phyloP scores from a whole-genome alignment of 2,113 vertebrate species.

The Lophotis ruficrista region DNA sequence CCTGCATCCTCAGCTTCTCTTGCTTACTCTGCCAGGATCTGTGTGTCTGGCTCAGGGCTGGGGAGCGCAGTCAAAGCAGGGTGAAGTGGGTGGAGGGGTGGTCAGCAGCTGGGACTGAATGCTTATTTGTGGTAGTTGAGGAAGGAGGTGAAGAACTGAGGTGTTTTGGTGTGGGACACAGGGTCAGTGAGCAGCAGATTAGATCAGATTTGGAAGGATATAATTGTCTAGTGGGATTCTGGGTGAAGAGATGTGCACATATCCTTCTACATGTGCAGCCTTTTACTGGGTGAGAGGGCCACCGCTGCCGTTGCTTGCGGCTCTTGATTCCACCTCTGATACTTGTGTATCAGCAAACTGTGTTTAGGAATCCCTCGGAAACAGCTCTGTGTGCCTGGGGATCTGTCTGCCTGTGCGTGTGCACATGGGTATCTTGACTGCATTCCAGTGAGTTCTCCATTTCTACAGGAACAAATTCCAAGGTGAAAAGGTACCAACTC shows the following conservation, averaged over 20 bases:
- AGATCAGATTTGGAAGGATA: not conserved
- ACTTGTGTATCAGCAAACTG: not conserved
- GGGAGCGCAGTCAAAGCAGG: not conserved
- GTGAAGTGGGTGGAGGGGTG: not conserved
- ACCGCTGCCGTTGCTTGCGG: not conserved
- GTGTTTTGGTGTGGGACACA: fast-evolving
- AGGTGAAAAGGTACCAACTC: constrained; percentile 89
- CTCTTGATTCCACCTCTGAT: not conserved
- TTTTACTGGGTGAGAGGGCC: not conserved
- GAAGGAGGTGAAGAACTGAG: not conserved
- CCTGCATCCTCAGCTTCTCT: not conserved
- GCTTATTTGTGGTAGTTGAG: not conserved
- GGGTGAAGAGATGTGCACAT: not conserved
- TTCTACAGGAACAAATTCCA: constrained; percentile 81
- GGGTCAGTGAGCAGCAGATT: not conserved
- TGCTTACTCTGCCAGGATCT: not conserved
- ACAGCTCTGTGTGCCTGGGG: not conserved
- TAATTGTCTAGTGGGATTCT: not conserved
- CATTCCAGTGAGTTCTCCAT: not conserved
- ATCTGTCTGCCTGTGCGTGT: fast-evolving
- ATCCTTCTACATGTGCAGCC: not conserved
- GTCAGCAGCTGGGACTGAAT: not conserved
- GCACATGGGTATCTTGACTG: not conserved
- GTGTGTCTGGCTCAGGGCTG: not conserved
- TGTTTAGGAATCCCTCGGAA: not conserved